Percentiles rank a stretch among this genome's conserved stretches.
phyloP scores from a whole-genome alignment of 2,888 invertebrate species.

The Allygus modestus region DNA sequence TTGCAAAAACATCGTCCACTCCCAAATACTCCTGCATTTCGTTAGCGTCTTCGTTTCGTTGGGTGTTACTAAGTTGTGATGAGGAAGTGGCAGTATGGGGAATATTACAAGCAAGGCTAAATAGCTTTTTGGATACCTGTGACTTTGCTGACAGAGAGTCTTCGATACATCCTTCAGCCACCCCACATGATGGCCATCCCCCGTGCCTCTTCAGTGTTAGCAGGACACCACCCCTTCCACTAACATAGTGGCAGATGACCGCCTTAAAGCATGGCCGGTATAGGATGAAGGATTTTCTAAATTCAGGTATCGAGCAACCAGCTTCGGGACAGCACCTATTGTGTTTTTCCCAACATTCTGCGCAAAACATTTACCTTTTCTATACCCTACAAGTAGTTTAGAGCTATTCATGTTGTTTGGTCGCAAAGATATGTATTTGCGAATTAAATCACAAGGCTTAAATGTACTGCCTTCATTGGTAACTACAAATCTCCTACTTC shows the following conservation, averaged over 20 bases:
- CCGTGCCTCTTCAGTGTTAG: conserved; percentile 31
- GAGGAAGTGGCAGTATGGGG: neutral
- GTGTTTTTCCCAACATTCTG: conserved; percentile 23
- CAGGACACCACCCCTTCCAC: conserved; percentile 28
- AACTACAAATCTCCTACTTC: conserved; percentile 18
- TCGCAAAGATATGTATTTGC: conserved; percentile 2
- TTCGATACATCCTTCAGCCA: conserved; percentile 14
- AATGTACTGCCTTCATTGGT: conserved; percentile 31
- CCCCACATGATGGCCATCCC: conserved; percentile 5
- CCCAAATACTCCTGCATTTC: neutral
- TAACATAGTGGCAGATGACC: conserved; percentile 31
- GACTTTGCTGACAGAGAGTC: conserved; percentile 1
- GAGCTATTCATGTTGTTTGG: conserved; percentile 8
- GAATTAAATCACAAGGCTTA: conserved; percentile 17
- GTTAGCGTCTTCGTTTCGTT: neutral
- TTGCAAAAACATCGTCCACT: neutral
- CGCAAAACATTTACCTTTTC: conserved; percentile 20
- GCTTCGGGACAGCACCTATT: neutral
- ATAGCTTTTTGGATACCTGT: neutral
- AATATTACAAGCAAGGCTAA: neutral
- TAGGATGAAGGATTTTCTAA: neutral
- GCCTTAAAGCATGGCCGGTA: conserved; percentile 19
- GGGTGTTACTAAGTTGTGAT: neutral
- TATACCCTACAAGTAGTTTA: conserved; percentile 23
- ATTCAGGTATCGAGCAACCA: neutral